Evolutionary conservation across 2,888 invertebrate species (phyloP), one percentile per base, ranked within the genome.

Genomic region (Congeria kusceri): DNA sequence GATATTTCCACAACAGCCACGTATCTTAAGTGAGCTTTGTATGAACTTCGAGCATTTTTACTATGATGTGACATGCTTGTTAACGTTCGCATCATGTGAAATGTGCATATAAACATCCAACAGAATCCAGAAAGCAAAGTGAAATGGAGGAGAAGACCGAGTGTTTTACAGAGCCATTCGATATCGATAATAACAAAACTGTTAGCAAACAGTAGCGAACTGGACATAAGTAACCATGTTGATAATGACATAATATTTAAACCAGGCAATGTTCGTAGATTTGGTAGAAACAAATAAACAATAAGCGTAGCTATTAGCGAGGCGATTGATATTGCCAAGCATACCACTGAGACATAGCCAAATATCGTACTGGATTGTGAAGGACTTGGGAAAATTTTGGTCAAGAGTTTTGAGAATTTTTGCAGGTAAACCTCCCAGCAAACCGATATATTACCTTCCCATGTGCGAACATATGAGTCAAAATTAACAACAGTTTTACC

Each of bases 211-310:
- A 64, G 69, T 4, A 76, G 32, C 9, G 62, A 20, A 23, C 70
- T 69, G 7, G 62, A 57, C 20, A 63, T 39, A 28, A 77, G 58
- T 7, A 80, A 59, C 5, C 68, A 44, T 23, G 27, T 23, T 0
- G 44, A 27, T 13, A 80, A 44, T 15, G 56, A 69, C 73, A 80
- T 73, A 1, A 62, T 76, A 58, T 69, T 77, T 18, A 76, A 67
- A 23, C 80, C 80, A 27, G 80, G 80, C 49, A 77, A 32, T 20
- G 80, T 72, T 23, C 73, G 59, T 13, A 80, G 59, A 5, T 32
- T 44, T n/a, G 66, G 56, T 25, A 76, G 56, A 3, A 63, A 25
- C 27, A 39, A 23, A 57, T 80, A 80, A 0, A 73, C 59, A 3
- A 62, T 25, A 20, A 80, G 46, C 0, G 73, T 69, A 1, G 70